Base-by-base conservation (phyloP, 2,888 invertebrate genomes). In the Thyatira batis region DNA sequence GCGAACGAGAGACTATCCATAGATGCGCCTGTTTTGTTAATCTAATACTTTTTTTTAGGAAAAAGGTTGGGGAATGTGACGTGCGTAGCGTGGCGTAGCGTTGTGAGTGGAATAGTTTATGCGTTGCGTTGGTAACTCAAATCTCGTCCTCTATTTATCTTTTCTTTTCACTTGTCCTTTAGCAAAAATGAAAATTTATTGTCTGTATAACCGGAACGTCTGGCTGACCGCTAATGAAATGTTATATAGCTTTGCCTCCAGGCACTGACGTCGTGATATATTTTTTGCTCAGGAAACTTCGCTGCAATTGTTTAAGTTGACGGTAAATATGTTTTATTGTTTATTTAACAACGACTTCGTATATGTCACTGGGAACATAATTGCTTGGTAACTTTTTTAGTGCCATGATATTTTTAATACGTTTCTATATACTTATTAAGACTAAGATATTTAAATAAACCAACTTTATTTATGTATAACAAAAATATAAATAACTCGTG, bases 151-250 rank as follows among this genome's bases (percentile, higher is more conserved):
- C 82, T 86, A 85, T 87, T 85, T 88, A 82, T 86, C 84, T 86
- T 84, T 82, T 85, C 80, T 82, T 84, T 88, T 87, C 87, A 87
- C 87, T 86, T 82, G 85, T 85, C 83, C 86, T 78, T 76, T 79
- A 65, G 85, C 76, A 85, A 84, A 86, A 87, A 89, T 89, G 88
- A 88, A 85, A 87, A 89, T 89, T 88, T 89, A 89, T 89, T 77
- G 86, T 85, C 76, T 76, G 74, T 73, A 80, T 79, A 80, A 85
- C 74, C 75, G 74, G 74, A 74, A 74, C 73, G 76, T 77, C 76
- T 81, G 73, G 76, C 78, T 83, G 85, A 85, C 85, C 85, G 72
- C 84, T 85, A 87, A 85, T 85, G 85, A 87, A 86, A 87, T 85
- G 83, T 81, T 84, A 85, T 86, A 84, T 84, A 75, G 84, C 74